These are phyloP conservation scores for Spodoptera litura DNA, from an alignment of 1,140 invertebrate species.

Conservation along the genomic window DNA sequence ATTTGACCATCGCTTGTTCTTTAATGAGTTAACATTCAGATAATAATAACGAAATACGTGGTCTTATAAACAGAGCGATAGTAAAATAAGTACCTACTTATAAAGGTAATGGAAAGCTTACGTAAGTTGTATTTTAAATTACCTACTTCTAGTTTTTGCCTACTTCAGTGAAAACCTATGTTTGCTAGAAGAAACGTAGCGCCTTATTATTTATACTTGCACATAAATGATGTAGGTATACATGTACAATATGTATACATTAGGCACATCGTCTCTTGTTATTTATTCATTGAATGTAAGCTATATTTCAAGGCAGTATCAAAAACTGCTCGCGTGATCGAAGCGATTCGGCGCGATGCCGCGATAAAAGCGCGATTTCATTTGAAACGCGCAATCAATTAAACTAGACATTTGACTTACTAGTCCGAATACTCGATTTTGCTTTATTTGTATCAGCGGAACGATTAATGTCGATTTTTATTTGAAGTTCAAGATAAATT, in stretches of 20 bases:
- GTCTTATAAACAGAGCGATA: too few relatives aligned
- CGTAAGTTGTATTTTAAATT: too few relatives aligned
- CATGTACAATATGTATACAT: background rate
- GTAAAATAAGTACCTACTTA: too few relatives aligned
- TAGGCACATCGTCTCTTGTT: constrained; percentile 34
- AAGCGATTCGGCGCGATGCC: constrained; percentile 44
- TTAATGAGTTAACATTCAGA: too few relatives aligned
- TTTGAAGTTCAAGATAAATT: background rate
- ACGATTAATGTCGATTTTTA: constrained; percentile 20
- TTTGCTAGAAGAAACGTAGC: constrained; percentile 1
- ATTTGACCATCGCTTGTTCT: background rate
- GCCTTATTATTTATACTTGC: constrained; percentile 29
- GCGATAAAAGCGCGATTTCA: constrained; percentile 51
- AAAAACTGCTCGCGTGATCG: constrained; percentile 55
- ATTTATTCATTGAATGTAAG: constrained; percentile 46
- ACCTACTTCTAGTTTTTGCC: background rate
- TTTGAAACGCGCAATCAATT: constrained; percentile 55
- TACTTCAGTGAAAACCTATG: background rate
- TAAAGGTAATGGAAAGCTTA: too few relatives aligned
- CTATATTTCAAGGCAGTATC: constrained; percentile 51
- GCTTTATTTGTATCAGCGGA: constrained; percentile 37
- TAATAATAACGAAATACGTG: too few relatives aligned
- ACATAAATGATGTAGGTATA: constrained; percentile 12
- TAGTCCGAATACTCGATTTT: constrained; percentile 38
- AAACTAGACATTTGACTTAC: constrained; percentile 51